Base-by-base conservation (phyloP, 2,888 invertebrate genomes). In the Eupsilia transversa region DNA sequence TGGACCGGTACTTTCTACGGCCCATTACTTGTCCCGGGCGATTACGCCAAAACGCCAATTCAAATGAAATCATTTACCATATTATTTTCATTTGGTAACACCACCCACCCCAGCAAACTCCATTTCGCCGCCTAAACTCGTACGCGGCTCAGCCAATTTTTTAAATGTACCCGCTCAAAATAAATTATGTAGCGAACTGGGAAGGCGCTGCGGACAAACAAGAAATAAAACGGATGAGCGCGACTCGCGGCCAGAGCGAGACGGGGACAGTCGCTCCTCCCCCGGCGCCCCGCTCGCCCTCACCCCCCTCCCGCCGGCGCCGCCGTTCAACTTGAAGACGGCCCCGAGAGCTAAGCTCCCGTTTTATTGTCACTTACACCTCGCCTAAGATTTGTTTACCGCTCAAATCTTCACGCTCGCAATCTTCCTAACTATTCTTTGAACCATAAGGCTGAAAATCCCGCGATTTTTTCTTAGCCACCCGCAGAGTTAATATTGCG, bases 321-420 rank as follows among this genome's bases (percentile, higher is more conserved):
- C 89, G 74, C 92, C 94, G 94, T 94, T 94, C 94, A 93, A 93
- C 93, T 95, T 93, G 92, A 96, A 96, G 96, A 96, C 95, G 96
- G 94, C 93, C 93, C 91, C 94, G 95, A 94, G 93, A 94, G 93
- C 93, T 95, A 95, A 95, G 94, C 94, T 94, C 91, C 94, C 95
- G 91, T 95, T 96, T 95, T 96, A 95, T 96, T 96, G 96, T 96
- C 96, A 96, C 96, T 96, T 96, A 96, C 94, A 95, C 95, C 95
- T 93, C 90, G 85, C 76, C 93, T 90, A 93, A 94, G 93, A 93
- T 94, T 94, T 93, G 92, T 94, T 94, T 93, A 90, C 91, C 84
- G 84, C 88, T 88, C 79, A 87, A 91, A 91, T 82, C 82, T 88
- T 88, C 85, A 88, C 83, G 81, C 81, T 86, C 79, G 82, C 86